Base-by-base conservation (phyloP, 2,113 vertebrate genomes). In the Corythoichthys intestinalis region DNA sequence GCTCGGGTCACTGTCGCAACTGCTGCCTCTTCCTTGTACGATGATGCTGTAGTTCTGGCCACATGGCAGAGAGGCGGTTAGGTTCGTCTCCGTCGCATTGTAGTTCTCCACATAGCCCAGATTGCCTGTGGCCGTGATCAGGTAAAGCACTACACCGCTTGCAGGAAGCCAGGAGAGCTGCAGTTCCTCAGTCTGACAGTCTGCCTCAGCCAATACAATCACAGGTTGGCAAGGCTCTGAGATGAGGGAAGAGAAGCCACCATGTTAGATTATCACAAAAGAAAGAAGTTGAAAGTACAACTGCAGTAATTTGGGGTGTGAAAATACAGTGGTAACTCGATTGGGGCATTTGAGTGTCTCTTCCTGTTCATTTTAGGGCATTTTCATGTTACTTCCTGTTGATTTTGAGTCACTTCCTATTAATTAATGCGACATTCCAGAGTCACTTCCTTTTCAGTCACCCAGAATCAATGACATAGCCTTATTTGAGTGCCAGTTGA, bases 161-260 rank as follows among this genome's bases (percentile, higher is more conserved):
- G 79, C 28, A 44, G 66, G 74, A 4, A 71, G 20, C 86, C 86
- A 88, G 59, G 81, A 78, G 62, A 88, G 70, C 50, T 83, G 74
- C 14, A 86, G 76, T 20, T 56, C 20, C 11, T 80, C 12, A n/a
- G 57, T 80, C 48, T 84, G 69, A 67, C 86, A 88, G 38, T 13
- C 11, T 0, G 41, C 52, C 73, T 75, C 66, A 72, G 58, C 71
- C 44, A 71, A 79, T 12, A 65, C 44, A 12, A 56, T 74, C 59
- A 70, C 48, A 35, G 85, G 85, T 61, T 76, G 85, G 61, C 86
- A 88, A 52, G 86, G 86, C 39, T 80, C 85, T 87, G 66, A 58
- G 5, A 66, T 53, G 41, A 67, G 57, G 52, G 60, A 6, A 71
- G 2, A 50, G 38, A 37, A 37, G 39, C 4, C 12, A 28, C 62